phyloP scores from a whole-genome alignment of 2,888 invertebrate species.

The Dryocosmus kuriphilus region DNA sequence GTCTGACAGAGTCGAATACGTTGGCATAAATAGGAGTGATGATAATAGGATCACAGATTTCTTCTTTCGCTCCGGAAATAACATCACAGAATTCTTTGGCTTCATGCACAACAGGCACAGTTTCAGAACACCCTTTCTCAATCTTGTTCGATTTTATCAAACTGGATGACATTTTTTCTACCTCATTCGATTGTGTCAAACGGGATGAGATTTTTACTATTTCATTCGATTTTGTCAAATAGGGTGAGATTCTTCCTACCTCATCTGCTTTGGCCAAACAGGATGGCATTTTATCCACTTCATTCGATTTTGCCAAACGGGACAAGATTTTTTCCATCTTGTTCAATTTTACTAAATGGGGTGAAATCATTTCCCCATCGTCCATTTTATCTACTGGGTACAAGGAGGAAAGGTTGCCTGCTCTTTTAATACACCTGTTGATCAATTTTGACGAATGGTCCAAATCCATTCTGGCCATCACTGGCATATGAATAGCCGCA shows the following conservation, averaged over 20 bases:
- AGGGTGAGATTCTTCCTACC: not conserved
- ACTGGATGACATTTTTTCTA: not conserved
- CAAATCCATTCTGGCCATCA: conserved; percentile 61
- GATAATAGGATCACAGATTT: conserved; percentile 39
- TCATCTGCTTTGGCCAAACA: not conserved
- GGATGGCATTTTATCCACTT: not conserved
- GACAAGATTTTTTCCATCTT: conserved; percentile 3
- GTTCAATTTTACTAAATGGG: conserved; percentile 5
- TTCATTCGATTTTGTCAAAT: conserved; percentile 6
- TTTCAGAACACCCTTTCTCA: not conserved
- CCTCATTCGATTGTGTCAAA: not conserved
- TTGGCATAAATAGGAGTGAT: conserved; percentile 62
- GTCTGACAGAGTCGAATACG: conserved; percentile 57
- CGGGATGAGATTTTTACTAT: not conserved
- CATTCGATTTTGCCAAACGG: conserved; percentile 13
- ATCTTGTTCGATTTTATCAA: conserved; percentile 4
- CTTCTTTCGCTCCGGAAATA: conserved; percentile 32
- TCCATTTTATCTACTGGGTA: conserved; percentile 3
- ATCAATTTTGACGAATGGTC: conserved; percentile 45
- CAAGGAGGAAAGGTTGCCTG: not conserved
- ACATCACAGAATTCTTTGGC: conserved; percentile 62
- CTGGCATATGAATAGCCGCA: conserved; percentile 62
- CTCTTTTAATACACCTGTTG: conserved; percentile 19
- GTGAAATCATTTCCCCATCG: conserved; percentile 2
- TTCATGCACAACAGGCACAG: conserved; percentile 39